A percentile compares a stretch with the other conserved stretches of the same genome.
phyloP scores from a whole-genome alignment of 2,113 vertebrate genomes.

The Coturnix japonica region DNA sequence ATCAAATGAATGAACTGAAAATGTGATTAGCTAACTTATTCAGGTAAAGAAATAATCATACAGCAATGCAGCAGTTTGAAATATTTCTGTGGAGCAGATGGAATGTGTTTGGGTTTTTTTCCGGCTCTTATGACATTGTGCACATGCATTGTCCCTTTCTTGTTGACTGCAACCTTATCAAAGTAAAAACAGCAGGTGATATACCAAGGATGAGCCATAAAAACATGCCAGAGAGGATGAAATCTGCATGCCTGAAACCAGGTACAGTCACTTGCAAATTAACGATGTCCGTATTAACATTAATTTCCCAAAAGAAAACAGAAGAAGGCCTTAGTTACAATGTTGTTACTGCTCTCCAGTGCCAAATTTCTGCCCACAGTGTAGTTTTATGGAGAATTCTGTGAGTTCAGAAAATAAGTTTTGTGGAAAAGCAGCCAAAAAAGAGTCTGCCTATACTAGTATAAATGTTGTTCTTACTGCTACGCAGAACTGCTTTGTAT shows the following conservation, averaged over 20 bases:
- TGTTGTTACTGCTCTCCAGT: constrained; percentile 27
- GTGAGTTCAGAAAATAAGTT: constrained; percentile 13
- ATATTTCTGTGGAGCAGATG: neutral
- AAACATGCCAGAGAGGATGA: neutral
- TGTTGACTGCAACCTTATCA: neutral
- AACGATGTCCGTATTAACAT: constrained; percentile 28
- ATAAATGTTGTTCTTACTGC: neutral
- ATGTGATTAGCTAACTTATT: neutral
- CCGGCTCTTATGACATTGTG: neutral
- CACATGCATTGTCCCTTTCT: neutral
- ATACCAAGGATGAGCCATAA: neutral
- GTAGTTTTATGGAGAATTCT: constrained; percentile 31
- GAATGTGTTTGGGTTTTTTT: neutral
- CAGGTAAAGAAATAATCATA: neutral
- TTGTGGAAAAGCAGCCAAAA: constrained; percentile 42
- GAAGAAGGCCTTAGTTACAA: neutral
- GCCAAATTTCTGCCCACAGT: constrained; percentile 56
- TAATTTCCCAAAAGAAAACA: constrained; percentile 48
- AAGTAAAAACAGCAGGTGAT: neutral
- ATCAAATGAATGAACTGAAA: neutral
- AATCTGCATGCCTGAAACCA: neutral
- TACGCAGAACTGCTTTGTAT: neutral
- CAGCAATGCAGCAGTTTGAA: neutral
- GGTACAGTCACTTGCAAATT: neutral
- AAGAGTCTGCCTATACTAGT: neutral